Evolutionary conservation across 1,140 invertebrate genomes (phyloP), one percentile per base, ranked within the genome.

Genomic region (Drosophila littoralis): DNA sequence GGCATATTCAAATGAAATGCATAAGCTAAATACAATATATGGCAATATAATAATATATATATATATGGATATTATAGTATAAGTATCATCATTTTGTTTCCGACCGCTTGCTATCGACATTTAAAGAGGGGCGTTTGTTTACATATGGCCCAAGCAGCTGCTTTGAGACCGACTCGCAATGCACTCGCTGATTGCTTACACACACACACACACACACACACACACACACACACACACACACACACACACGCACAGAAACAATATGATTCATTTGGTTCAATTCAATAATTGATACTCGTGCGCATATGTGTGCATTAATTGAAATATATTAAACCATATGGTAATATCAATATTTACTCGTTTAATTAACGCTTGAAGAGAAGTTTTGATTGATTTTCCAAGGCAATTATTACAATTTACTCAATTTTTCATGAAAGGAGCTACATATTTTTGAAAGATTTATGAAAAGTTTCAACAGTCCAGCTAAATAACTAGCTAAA

Each of bases 121-220:
- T 69, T 52, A 40, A 67, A 59, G 33, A 60, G 64, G 70, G 70
- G 70, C 70, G 70, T 73, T 54, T 61, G 10, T 10, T 58, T 67
- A 52, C 55, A 73, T 54, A 46, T 67, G 40, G 33, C 32, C 7
- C 48, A 38, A 69, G 17, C 63, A 67, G 52, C 58, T 58, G 63
- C 45, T 45, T 38, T 45, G 6, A 51, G 66, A 66, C 50, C 38
- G 51, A 50, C 43, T 71, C 60, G 43, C 36, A 65, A 48, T 71
- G 52, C 61, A 51, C 36, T 46, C 57, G 13, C 32, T 40, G 12
- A 45, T 61, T 35, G 54, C 17, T n/a, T 38, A 61, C 50, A 65
- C 38, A 36, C 17, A 60, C 28, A 33, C 13, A 33, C 33, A 55
- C 22, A 63, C 9, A 48, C 13, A 64, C 51, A 50, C 28, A 17